phyloP scores from a whole-genome alignment of 2,113 vertebrate genomes.

The Calyptomena viridis region DNA sequence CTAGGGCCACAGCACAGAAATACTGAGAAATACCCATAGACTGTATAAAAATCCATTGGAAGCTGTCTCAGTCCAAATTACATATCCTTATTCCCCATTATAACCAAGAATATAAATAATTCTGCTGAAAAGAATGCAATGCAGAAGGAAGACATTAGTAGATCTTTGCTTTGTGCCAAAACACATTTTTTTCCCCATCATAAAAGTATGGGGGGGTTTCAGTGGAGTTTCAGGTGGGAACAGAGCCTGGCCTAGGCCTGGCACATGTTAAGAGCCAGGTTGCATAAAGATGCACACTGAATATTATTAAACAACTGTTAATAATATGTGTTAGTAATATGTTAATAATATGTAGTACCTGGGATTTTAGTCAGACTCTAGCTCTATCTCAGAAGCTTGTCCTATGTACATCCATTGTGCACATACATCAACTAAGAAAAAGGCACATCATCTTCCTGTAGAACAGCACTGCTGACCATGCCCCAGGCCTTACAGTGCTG shows the following conservation, averaged over 20 bases:
- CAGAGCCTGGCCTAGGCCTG: not conserved
- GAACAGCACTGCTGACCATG: not conserved
- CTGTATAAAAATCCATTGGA: not conserved
- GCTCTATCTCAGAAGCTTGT: not conserved
- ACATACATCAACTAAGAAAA: fast-evolving
- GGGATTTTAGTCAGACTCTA: not conserved
- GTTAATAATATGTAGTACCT: not conserved
- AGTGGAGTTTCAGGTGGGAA: not conserved
- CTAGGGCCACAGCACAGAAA: not conserved
- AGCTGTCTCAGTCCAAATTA: not conserved
- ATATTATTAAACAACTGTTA: not conserved
- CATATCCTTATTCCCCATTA: not conserved
- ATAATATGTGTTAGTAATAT: too few relatives aligned
- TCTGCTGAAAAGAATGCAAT: not conserved
- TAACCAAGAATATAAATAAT: not conserved
- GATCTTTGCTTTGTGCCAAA: not conserved
- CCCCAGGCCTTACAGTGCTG: not conserved
- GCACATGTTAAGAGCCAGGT: not conserved
- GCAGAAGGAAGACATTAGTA: not conserved
- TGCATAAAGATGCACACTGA: not conserved
- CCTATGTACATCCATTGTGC: not conserved
- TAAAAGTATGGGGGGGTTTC: not conserved
- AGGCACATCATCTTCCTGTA: not conserved
- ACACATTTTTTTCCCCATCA: not conserved
- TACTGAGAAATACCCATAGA: not conserved